A percentile compares a stretch with the other conserved stretches of the same genome.
phyloP scores from a whole-genome alignment of 2,888 invertebrate genomes.

The Thysanoteuthis rhombus region DNA sequence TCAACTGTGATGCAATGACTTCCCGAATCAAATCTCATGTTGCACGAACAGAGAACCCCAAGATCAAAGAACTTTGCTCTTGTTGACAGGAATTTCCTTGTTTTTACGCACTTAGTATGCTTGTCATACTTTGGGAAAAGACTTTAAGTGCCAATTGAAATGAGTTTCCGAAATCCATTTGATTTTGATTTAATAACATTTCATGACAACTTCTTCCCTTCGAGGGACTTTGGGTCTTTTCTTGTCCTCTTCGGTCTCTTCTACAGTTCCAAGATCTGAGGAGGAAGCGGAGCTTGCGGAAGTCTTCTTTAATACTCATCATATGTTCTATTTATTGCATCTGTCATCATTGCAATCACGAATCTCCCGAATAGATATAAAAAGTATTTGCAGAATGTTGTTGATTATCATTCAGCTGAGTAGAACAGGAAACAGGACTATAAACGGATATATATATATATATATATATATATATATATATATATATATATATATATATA shows the following conservation, averaged over 20 bases:
- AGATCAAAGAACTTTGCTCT: neutral
- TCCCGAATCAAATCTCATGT: neutral
- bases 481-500: neutral
- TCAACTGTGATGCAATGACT: neutral
- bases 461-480: neutral
- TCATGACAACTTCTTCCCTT: neutral
- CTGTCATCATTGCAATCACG: neutral
- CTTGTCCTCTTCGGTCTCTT: neutral
- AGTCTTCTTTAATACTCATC: neutral
- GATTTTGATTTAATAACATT: neutral
- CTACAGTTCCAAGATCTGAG: too few relatives aligned
- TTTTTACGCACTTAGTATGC: neutral
- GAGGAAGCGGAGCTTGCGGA: too few relatives aligned
- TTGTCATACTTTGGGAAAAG: neutral
- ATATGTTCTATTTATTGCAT: neutral
- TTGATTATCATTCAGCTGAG: too few relatives aligned
- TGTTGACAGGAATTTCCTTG: neutral
- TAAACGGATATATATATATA: neutral
- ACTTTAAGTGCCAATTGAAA: neutral
- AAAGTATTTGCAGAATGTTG: neutral
- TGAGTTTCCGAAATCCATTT: neutral
- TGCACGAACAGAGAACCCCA: neutral
- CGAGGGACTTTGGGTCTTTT: neutral
- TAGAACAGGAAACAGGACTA: neutral
- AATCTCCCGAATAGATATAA: neutral